Conservation (phyloP, 2,113 vertebrate species). For the Catharus fuscescens region DNA sequence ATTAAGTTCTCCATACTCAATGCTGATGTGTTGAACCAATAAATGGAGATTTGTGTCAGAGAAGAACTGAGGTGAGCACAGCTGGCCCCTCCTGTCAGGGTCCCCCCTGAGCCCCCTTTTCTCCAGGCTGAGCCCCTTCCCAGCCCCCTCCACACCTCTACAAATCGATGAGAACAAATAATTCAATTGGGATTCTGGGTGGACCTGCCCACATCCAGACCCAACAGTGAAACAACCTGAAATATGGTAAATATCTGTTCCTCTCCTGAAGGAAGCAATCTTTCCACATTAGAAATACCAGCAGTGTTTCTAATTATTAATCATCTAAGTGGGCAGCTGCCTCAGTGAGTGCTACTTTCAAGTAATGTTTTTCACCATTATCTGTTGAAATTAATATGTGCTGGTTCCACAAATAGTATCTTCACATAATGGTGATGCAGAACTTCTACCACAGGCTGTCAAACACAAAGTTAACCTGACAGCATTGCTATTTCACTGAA, state of each 20-base stretch:
- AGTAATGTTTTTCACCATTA: background rate
- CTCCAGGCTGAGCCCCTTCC: background rate
- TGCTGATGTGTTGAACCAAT: background rate
- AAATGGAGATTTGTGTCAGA: background rate
- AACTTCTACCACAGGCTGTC: conserved; percentile 17
- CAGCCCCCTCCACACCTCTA: background rate
- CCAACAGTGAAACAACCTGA: background rate
- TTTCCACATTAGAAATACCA: background rate
- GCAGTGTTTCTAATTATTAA: background rate
- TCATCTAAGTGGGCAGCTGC: background rate
- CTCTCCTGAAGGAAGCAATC: background rate
- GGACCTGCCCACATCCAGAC: background rate
- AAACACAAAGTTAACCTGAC: background rate
- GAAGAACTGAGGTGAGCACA: background rate
- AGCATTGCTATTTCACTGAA: background rate
- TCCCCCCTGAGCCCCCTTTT: background rate
- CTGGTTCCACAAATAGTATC: conserved; percentile 1
- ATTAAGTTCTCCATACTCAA: background rate
- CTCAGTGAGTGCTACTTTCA: background rate
- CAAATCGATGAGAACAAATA: background rate
- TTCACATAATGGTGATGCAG: background rate
- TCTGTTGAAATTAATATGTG: background rate
- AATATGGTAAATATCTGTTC: background rate
- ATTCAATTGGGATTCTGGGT: background rate
- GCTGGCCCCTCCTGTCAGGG: background rate